Percentiles rank a stretch among this genome's conserved stretches.
phyloP scores from a whole-genome alignment of 2,888 invertebrate species.

The Parnassius glacialis region DNA sequence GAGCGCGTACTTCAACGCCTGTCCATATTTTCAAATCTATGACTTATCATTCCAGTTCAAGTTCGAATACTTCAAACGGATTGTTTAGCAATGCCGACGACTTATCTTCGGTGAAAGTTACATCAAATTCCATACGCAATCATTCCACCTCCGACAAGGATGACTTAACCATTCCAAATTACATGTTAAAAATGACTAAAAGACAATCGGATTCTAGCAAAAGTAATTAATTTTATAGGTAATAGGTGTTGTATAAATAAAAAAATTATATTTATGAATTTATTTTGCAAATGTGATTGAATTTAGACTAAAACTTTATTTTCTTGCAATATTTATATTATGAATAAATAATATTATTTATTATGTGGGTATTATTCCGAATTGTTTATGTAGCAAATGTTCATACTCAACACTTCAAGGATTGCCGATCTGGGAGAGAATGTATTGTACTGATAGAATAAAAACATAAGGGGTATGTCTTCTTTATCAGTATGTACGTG shows the following conservation, averaged over 20 bases:
- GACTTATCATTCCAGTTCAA: constrained; percentile 70
- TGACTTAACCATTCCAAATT: constrained; percentile 73
- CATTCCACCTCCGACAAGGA: constrained; percentile 74
- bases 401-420: no score
- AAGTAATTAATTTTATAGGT: constrained; percentile 48
- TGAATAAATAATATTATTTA: constrained; percentile 33
- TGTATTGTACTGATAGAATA: no score
- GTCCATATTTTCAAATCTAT: constrained; percentile 72
- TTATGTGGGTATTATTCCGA: not conserved
- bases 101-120: constrained; percentile 78
- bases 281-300: constrained; percentile 26
- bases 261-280: constrained; percentile 32
- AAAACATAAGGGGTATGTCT: no score
- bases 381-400: no score
- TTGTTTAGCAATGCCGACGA: constrained; percentile 79
- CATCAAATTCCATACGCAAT: constrained; percentile 66
- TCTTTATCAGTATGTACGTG: no score
- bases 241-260: no score
- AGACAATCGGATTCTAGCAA: constrained; percentile 59
- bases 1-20: constrained; percentile 82
- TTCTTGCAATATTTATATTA: constrained; percentile 30
- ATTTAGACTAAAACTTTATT: constrained; percentile 20
- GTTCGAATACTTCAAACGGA: constrained; percentile 71
- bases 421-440: no score
- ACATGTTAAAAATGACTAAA: constrained; percentile 65